phyloP scores from a whole-genome alignment of 2,888 invertebrate genomes.

The Congeria kusceri region DNA sequence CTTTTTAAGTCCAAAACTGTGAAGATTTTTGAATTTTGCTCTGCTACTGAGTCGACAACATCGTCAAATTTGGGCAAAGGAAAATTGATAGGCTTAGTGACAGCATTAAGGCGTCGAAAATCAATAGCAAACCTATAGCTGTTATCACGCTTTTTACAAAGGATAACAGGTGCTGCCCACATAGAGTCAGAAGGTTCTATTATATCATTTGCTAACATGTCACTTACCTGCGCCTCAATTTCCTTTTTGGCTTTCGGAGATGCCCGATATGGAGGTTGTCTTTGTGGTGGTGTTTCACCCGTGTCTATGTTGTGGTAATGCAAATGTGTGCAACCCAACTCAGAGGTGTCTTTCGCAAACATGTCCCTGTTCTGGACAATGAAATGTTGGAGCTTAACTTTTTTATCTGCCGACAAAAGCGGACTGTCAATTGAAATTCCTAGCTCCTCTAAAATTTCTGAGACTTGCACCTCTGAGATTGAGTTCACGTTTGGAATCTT shows the following conservation, averaged over 20 bases:
- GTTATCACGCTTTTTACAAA: slow-evolving; percentile 22
- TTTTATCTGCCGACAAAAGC: too few species aligned
- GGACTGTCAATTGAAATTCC: too few species aligned
- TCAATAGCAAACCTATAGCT: slow-evolving; percentile 28
- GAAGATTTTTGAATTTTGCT: slow-evolving; percentile 35
- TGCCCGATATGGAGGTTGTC: slow-evolving; percentile 24
- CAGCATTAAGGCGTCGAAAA: slow-evolving; percentile 20
- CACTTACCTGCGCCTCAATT: slow-evolving; percentile 8
- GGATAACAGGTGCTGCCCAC: slow-evolving; percentile 28
- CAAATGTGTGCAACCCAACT: slow-evolving; percentile 48
- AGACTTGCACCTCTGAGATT: too few species aligned
- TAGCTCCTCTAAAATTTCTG: too few species aligned
- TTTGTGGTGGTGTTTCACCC: slow-evolving; percentile 9
- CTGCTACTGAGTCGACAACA: slow-evolving; percentile 42
- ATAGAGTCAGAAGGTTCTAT: slow-evolving; percentile 28
- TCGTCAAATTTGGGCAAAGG: slow-evolving; percentile 50
- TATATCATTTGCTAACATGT: slow-evolving; percentile 25
- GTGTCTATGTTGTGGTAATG: slow-evolving; percentile 32
- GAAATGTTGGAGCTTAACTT: too few species aligned
- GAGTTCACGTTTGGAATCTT: too few species aligned
- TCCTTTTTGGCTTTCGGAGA: slow-evolving; percentile 13
- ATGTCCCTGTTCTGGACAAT: slow-evolving; percentile 29
- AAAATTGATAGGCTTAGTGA: slow-evolving; percentile 31
- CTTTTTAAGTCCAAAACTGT: slow-evolving; percentile 27
- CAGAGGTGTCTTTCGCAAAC: slow-evolving; percentile 42